Conservation (phyloP, 2,888 invertebrate genomes). For the Ceramica pisi region DNA sequence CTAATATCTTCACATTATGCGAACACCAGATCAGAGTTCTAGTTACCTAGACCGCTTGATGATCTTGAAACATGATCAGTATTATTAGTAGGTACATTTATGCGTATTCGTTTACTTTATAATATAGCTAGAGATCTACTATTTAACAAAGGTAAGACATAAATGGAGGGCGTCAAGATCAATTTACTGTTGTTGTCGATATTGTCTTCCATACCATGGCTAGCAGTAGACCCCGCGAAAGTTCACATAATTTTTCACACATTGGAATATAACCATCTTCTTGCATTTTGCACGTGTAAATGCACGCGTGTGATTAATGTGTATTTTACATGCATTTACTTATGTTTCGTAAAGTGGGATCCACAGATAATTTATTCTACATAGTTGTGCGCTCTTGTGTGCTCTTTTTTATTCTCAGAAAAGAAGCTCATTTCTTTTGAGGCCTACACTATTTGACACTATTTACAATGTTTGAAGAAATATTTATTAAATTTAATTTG, state of each 20-base stretch:
- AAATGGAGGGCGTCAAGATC: conserved; percentile 1
- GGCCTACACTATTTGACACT: neutral
- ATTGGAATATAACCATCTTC: neutral
- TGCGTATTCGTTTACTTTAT: conserved; percentile 39
- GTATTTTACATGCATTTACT: no score
- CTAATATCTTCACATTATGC: conserved; percentile 1
- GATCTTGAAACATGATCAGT: conserved; percentile 65
- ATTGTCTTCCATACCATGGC: neutral
- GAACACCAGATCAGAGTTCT: conserved; percentile 12
- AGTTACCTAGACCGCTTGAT: conserved; percentile 49
- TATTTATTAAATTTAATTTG: neutral
- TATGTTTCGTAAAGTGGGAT: neutral
- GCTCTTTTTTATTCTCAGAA: neutral
- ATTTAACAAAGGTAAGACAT: conserved; percentile 1
- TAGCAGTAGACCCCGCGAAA: neutral
- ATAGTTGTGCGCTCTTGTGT: neutral
- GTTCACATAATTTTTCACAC: neutral
- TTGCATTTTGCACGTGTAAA: no score
- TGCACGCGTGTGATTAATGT: no score
- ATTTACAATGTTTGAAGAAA: neutral
- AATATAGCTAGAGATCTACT: neutral
- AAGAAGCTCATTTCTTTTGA: neutral
- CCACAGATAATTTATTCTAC: neutral
- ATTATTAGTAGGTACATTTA: neutral
- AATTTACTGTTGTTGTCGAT: conserved; percentile 16